A percentile compares a stretch with the other conserved stretches of the same genome.
Evolutionary conservation across 2,113 vertebrate species (phyloP).

Genomic region (Telmatochromis bifrenatus): DNA sequence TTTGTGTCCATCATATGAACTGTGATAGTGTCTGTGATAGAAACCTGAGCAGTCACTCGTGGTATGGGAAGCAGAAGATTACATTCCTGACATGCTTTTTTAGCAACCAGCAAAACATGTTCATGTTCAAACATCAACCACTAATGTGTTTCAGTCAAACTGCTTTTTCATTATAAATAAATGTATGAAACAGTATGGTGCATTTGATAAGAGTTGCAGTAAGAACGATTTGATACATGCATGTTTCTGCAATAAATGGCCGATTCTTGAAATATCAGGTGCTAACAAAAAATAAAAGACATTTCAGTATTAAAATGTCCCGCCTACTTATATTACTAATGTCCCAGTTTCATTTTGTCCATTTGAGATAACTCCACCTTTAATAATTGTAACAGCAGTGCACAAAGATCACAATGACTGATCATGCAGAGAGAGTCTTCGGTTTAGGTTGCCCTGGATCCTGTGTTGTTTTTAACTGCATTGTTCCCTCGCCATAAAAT

Average conservation of each 20-base stretch:
- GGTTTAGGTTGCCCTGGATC: not conserved
- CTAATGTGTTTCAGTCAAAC: not conserved
- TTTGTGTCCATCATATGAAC: not conserved
- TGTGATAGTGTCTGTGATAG: not conserved
- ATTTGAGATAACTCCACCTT: not conserved
- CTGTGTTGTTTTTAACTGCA: not conserved
- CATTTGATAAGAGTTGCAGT: not conserved
- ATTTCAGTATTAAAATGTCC: not conserved
- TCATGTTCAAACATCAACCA: not conserved
- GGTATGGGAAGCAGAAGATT: not conserved
- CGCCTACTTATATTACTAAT: not conserved
- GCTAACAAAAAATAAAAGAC: conserved; percentile 21
- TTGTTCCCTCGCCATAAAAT: not conserved
- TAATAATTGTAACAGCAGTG: not conserved
- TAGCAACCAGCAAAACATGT: not conserved
- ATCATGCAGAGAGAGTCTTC: rapidly evolving
- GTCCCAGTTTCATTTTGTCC: not conserved
- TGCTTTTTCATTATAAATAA: not conserved
- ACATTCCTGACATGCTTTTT: not conserved
- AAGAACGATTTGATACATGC: not conserved
- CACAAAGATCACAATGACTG: not conserved
- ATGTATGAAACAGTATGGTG: not conserved
- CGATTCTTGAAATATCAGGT: not conserved
- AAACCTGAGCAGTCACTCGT: not conserved
- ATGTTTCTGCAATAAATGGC: not conserved